Percentiles rank a stretch among this genome's conserved stretches.
Evolutionary conservation across 2,113 vertebrate species (phyloP).

Genomic region (Oxygymnocypris stewartii): DNA sequence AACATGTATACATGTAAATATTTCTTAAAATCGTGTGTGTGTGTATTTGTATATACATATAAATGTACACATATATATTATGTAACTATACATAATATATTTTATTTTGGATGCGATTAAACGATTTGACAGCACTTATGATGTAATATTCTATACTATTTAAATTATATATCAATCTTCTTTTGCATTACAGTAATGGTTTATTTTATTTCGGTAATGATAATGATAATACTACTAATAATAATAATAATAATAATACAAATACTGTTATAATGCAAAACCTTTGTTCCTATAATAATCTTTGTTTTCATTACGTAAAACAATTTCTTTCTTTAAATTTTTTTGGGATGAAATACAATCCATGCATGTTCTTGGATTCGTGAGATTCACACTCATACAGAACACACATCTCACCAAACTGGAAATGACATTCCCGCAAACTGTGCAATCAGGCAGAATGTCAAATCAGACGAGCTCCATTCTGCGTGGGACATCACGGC

Average conservation of each 20-base stretch:
- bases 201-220: not conserved
- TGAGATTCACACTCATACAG: not conserved
- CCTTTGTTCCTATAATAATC: not conserved
- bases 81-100: too few species aligned
- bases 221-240: not conserved
- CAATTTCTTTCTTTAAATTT: not conserved
- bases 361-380: too few species aligned
- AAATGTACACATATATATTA: too few species aligned
- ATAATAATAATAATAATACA: not conserved
- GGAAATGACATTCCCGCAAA: conserved; percentile 58
- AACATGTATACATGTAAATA: too few species aligned
- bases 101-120: too few species aligned
- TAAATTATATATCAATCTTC: not conserved
- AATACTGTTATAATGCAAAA: not conserved
- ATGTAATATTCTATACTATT: not conserved
- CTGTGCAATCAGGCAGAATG: conserved; percentile 63
- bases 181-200: not conserved
- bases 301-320: not conserved
- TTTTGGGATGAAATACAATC: too few species aligned
- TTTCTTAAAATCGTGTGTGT: too few species aligned
- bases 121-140: too few species aligned
- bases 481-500: conserved; percentile 27
- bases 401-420: conserved; percentile 44
- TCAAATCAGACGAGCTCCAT: conserved; percentile 53
- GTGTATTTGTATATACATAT: too few species aligned